Base-by-base conservation (phyloP, 1,140 invertebrate species). In the Saccostrea glomerata region DNA sequence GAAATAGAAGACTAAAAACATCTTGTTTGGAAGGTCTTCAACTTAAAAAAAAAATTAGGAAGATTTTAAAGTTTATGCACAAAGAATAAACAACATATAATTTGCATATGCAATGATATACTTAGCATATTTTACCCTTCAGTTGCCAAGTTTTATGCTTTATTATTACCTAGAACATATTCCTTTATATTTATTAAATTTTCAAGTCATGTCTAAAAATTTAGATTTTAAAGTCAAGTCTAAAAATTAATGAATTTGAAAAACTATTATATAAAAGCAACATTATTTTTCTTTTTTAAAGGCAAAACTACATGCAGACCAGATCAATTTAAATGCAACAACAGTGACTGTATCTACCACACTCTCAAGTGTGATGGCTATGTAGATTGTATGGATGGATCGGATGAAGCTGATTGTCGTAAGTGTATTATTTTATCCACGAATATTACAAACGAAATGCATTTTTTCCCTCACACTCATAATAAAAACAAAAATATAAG, bases 331-430 rank as follows among this genome's bases (percentile, higher is more conserved):
- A 56, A 63, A 36, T 89, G 88, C n/a, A 73, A 86, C 25, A 83
- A 84, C 47, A 30, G 82, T 36, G 40, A 82, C 23, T 99, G 98
- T 94, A 99, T 99, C 87, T 98, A 98, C 0, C 97, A 96, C 89
- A 98, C 98, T 94, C 99, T 98, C 98, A 95, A 98, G 0, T 99
- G 98, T 94, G 98, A 99, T 94, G 98, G 98, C 0, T 98, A 99
- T 94, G 97, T 98, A 0, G 98, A 99, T 93, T 99, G 98, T 94
- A 97, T 98, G 0, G 98, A 98, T 94, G 98, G 98, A 0, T 98
- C 98, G n/a, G 98, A 99, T 94, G 98, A 99, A 55, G 7, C 6
- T 11, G 70, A 84, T 40, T 89, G 88, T 85, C 13, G 88, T 89
- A 89, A 87, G 88, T 89, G 30, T 85, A 6, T 47, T 7, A 47